Conservation (phyloP, 2,113 vertebrate species). For the Gracilinanus agilis region DNA sequence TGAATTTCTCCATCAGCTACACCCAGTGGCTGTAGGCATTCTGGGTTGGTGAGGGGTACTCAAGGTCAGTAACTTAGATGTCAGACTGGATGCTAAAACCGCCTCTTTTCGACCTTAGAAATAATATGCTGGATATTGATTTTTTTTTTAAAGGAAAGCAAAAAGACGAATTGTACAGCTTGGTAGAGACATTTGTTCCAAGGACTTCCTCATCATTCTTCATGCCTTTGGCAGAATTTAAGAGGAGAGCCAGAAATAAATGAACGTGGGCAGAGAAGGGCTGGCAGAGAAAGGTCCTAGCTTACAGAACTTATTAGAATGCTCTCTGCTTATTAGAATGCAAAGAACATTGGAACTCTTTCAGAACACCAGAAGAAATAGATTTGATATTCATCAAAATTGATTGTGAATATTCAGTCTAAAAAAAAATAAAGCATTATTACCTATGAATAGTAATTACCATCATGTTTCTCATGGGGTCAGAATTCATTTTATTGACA, state of each 20-base stretch:
- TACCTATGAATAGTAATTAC: accelerated
- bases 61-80: slow-evolving; percentile 76
- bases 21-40: slow-evolving; percentile 31
- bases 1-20: slow-evolving; percentile 33
- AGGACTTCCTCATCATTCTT: slow-evolving; percentile 26
- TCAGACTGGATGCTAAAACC: slow-evolving; percentile 62
- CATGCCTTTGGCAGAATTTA: slow-evolving; percentile 49
- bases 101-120: slow-evolving; percentile 66
- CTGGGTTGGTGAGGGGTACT: slow-evolving; percentile 40
- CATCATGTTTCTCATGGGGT: neutral
- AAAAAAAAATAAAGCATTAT: neutral
- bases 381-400: neutral
- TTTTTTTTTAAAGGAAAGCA: slow-evolving; percentile 54
- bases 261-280: slow-evolving; percentile 4
- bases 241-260: slow-evolving; percentile 45
- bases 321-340: neutral
- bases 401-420: neutral
- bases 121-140: slow-evolving; percentile 71
- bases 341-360: slow-evolving; percentile 31
- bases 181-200: slow-evolving; percentile 49
- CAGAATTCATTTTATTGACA: neutral
- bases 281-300: neutral
- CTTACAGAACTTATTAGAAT: neutral
- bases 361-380: neutral
- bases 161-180: slow-evolving; percentile 51